phyloP scores from a whole-genome alignment of 1,140 invertebrate species.

The Drosophila chauvacae region DNA sequence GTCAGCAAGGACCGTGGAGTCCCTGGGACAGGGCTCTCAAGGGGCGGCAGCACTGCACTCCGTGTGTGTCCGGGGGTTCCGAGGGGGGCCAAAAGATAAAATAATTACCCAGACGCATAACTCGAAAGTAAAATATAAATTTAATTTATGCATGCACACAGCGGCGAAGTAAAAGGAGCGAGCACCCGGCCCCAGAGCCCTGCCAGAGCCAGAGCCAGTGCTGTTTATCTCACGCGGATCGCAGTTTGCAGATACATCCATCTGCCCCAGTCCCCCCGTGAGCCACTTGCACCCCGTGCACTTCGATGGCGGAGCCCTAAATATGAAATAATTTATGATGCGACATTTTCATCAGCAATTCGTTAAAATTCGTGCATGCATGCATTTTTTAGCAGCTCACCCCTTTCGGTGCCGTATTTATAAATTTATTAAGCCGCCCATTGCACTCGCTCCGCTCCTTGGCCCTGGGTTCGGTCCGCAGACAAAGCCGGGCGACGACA shows the following conservation, averaged over 20 bases:
- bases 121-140: constrained; percentile 81
- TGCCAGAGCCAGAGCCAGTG: constrained; percentile 40
- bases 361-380: constrained; percentile 83
- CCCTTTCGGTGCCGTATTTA: constrained; percentile 63
- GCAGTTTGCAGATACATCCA: constrained; percentile 32
- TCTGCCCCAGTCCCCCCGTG: not conserved
- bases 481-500: constrained; percentile 81
- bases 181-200: constrained; percentile 3
- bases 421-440: constrained; percentile 77
- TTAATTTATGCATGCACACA: constrained; percentile 80
- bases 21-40: not conserved
- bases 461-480: constrained; percentile 47
- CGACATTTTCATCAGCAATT: constrained; percentile 84
- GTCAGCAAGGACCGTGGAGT: constrained; percentile 3
- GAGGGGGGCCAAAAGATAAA: constrained; percentile 60
- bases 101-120: constrained; percentile 83
- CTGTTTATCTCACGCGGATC: constrained; percentile 77
- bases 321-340: constrained; percentile 83
- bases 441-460: constrained; percentile 34
- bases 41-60: constrained; percentile 15
- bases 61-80: constrained; percentile 33
- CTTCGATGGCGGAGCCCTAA: constrained; percentile 54
- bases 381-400: constrained; percentile 71
- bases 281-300: not conserved
- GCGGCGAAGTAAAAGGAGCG: constrained; percentile 24